Evolutionary conservation across 2,888 invertebrate genomes (phyloP), one percentile per base, ranked within the genome.

Genomic region (Campoplex nolae): DNA sequence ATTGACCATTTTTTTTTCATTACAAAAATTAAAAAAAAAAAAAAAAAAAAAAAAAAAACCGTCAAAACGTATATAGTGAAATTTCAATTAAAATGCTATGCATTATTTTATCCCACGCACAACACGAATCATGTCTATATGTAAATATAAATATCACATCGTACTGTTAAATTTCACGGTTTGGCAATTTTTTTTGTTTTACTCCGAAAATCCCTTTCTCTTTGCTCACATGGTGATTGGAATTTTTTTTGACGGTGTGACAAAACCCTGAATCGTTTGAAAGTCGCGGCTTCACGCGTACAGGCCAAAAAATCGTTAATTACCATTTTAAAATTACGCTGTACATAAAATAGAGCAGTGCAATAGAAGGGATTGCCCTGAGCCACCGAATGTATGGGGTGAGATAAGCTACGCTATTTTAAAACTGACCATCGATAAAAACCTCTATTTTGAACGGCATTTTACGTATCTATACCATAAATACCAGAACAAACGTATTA

Each of bases 231-330:
- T 23, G 70, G 18, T 18, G 23, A 38, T 42, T 68, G n/a, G 23
- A 23, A 32, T n/a, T 56, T n/a, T 48, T 23, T 56, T 73, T 56
- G n/a, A 73, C n/a, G 13, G 45, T 45, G 11, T 28, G 32, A 62
- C 58, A 28, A 58, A 45, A 75, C 42, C 38, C 7, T 13, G 45
- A 54, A 68, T 56, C 48, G 35, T 74, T 78, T 79, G 38, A 70
- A 74, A 67, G 48, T 35, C n/a, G 42, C 23, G 67, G 38, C 82
- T 56, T 7, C 51, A 51, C 35, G 9, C 3, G 62, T 76, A 54
- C 48, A 32, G 75, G 56, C 80, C 78, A 85, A 85, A 74, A 80
- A 88, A 88, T 85, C 83, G 87, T 77, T 86, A 86, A 88, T 89
- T 87, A 84, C 88, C 85, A 88, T 87, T 35, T 65, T 28, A 58